A percentile compares a stretch with the other conserved stretches of the same genome.
Evolutionary conservation across 2,888 invertebrate genomes (phyloP).

Genomic region (Eupithecia exiguata): DNA sequence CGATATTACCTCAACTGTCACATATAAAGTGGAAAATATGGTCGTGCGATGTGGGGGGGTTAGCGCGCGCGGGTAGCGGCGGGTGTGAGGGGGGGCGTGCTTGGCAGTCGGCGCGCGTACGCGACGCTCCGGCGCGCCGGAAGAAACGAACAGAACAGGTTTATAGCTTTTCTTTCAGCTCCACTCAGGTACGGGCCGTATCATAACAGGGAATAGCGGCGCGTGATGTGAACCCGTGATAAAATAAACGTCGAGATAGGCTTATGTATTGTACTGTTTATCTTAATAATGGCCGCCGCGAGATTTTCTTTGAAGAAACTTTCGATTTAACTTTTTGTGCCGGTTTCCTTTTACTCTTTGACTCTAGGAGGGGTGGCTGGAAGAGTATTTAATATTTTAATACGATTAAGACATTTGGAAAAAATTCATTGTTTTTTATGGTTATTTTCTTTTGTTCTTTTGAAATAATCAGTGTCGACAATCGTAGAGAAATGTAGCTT

Average conservation of each 20-base stretch:
- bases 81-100: slow-evolving; percentile 56
- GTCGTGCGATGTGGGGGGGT: slow-evolving; percentile 82
- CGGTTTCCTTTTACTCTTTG: slow-evolving; percentile 56
- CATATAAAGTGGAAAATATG: slow-evolving; percentile 86
- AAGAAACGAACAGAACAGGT: slow-evolving; percentile 82
- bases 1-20: slow-evolving; percentile 86
- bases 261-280: slow-evolving; percentile 85
- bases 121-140: slow-evolving; percentile 81
- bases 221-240: slow-evolving; percentile 84
- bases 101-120: slow-evolving; percentile 79
- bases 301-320: slow-evolving; percentile 67
- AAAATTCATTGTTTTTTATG: not conserved
- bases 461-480: slow-evolving; percentile 3
- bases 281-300: slow-evolving; percentile 82
- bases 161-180: slow-evolving; percentile 85
- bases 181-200: slow-evolving; percentile 83
- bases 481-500: slow-evolving; percentile 13
- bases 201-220: slow-evolving; percentile 84
- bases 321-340: slow-evolving; percentile 77
- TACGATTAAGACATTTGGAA: not conserved
- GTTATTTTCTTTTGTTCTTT: not conserved
- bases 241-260: slow-evolving; percentile 84
- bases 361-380: slow-evolving; percentile 42
- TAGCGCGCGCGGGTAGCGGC: slow-evolving; percentile 47
- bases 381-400: slow-evolving; percentile 5